Conservation (phyloP, 2,888 invertebrate genomes). For the Diabrotica balteata region DNA sequence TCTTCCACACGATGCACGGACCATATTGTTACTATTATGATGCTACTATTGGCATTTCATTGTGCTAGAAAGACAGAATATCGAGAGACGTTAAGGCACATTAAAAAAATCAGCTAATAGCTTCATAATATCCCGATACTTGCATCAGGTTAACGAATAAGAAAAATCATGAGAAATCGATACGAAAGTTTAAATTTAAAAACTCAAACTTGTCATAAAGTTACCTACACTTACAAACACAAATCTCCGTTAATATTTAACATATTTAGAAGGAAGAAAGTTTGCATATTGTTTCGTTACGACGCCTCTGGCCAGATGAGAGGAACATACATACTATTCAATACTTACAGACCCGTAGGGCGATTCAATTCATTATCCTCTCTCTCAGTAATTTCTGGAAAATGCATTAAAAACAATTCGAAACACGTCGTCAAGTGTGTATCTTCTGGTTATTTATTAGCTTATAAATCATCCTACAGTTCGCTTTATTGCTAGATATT, state of each 20-base stretch:
- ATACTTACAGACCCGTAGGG: slow-evolving; percentile 4
- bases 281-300: background rate
- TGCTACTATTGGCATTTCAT: no score
- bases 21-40: no score
- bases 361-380: slow-evolving; percentile 3
- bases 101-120: no score
- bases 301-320: background rate
- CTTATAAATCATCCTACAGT: slow-evolving; percentile 8
- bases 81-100: no score
- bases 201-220: no score
- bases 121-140: no score
- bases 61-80: no score
- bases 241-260: background rate
- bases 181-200: no score
- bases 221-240: no score
- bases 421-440: slow-evolving; percentile 3
- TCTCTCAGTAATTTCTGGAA: slow-evolving; percentile 8
- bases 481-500: background rate
- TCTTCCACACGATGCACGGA: no score
- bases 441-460: slow-evolving; percentile 5
- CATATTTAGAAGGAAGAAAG: background rate
- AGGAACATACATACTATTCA: slow-evolving; percentile 1
- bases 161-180: no score
- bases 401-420: slow-evolving; percentile 8
- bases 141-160: no score